Base-by-base conservation (phyloP, 2,888 invertebrate species). In the Zygogramma bicolorata region DNA sequence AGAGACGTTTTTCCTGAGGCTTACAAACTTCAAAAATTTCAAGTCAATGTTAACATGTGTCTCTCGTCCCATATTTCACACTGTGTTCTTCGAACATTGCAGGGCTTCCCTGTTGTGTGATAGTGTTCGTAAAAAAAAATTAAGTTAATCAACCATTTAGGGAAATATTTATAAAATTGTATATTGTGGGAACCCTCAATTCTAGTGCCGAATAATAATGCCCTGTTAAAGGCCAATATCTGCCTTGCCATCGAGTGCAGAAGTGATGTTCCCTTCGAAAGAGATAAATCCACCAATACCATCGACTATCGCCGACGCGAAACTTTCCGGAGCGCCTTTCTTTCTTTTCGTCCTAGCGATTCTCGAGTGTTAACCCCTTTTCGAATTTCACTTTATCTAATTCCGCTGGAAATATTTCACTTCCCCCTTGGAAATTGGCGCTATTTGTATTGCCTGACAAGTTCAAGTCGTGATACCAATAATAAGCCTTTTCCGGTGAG, bases 381-480 rank as follows among this genome's bases (percentile, higher is more conserved):
- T 79, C 66, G 78, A 76, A 77, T 79, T 79, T 79, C 80, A 75
- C 80, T 80, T 76, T 79, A 78, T 80, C 80, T 80, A 80, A 80
- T 80, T 80, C 78, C 78, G 77, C 79, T 79, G 72, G 78, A 79
- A 78, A 78, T 80, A 79, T 79, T 80, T 79, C 76, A 74, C 75
- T 75, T 77, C 76, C 77, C 74, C 70, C 72, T 76, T 75, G 73
- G 68, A 76, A 80, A 80, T 80, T 80, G 78, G 70, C 77, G 78
- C 80, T 77, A 80, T 80, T 80, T 80, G 78, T 80, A 80, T 79
- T 77, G 75, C 79, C 79, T 78, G 80, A 80, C 80, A 80, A 79
- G 77, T 78, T 78, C 79, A 77, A 77, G 78, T 79, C 71, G 80
- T 79, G 80, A 80, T 79, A 72, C 79, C 75, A 79, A 79, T 80